Base-by-base conservation (phyloP, 2,888 invertebrate genomes). In the Melikaiella ostensackeni region DNA sequence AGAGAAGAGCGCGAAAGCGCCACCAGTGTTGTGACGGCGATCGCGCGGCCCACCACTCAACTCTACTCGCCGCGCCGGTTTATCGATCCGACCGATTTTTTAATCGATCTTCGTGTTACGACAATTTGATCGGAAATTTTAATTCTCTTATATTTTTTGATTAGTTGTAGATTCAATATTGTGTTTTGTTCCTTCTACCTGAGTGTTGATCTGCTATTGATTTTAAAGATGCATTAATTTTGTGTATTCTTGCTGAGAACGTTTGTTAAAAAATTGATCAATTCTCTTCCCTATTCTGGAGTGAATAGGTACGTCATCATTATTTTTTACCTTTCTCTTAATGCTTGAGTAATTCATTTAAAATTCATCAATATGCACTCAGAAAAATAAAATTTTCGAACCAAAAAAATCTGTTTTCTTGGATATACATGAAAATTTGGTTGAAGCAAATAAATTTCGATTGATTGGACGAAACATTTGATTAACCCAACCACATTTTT, bases 11-110 rank as follows among this genome's bases (percentile, higher is more conserved):
- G 75, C 77, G 64, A 75, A 76, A 80, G 77, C 78, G 80, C 78
- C 77, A 79, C 87, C 88, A 89, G 89, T 90, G 88, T 89, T 88
- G 88, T 88, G 89, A 89, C 89, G 88, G 88, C 89, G 85, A 89
- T 87, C 88, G 86, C 86, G 86, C 86, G 75, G 63, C 59, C 57
- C 77, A 42, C 62, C 61, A 73, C 57, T 57, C 30, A 63, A 63
- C 24, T 42, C 55, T 21, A 55, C n/a, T 27, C 50, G 50, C n/a
- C 27, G 64, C 75, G 64, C 57, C 77, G 63, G 75, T 64, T 62
- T 55, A 55, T 13, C 75, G 66, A 66, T 55, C 61, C 24, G 9
- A 42, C 27, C 63, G 63, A 30, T 62, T 73, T 55, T 13, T 16
- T 2, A 35, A 74, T n/a, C 74, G 55, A 74, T 70, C 46, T 27